Evolutionary conservation across 2,888 invertebrate genomes (phyloP).

Genomic region (Nebria brevicollis): DNA sequence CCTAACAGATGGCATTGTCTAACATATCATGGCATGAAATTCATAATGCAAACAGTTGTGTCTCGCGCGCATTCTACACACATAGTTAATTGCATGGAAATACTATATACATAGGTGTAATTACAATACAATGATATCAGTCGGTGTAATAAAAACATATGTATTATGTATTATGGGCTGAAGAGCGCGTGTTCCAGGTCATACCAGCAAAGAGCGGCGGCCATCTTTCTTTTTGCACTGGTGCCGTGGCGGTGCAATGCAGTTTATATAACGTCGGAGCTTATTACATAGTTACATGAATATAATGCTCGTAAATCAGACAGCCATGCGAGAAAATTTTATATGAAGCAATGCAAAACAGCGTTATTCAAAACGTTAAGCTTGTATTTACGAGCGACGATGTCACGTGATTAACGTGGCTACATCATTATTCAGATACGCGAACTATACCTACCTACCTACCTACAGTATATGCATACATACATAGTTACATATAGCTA

Average conservation of each 20-base stretch:
- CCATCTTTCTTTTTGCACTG: background rate
- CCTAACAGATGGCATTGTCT: background rate
- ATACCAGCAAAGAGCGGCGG: background rate
- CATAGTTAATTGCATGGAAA: conserved; percentile 10
- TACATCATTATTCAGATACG: conserved; percentile 57
- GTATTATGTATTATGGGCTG: background rate
- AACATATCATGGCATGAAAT: too few relatives aligned
- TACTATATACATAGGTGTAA: background rate
- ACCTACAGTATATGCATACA: too few relatives aligned
- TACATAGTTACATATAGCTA: too few relatives aligned
- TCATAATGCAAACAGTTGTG: too few relatives aligned
- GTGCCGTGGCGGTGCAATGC: background rate
- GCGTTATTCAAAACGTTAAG: conserved; percentile 61
- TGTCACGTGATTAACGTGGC: conserved; percentile 60
- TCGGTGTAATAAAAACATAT: conserved; percentile 19
- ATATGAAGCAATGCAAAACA: conserved; percentile 61
- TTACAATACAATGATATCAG: conserved; percentile 23
- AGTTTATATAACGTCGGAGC: conserved; percentile 46
- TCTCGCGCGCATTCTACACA: too few relatives aligned
- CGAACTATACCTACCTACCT: background rate
- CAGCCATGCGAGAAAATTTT: conserved; percentile 60
- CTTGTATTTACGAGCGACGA: conserved; percentile 60
- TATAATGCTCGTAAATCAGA: conserved; percentile 60
- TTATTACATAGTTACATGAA: conserved; percentile 60
- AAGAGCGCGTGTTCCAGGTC: conserved; percentile 8